phyloP scores from a whole-genome alignment of 2,113 vertebrate species.

The Porphyrio hochstetteri region DNA sequence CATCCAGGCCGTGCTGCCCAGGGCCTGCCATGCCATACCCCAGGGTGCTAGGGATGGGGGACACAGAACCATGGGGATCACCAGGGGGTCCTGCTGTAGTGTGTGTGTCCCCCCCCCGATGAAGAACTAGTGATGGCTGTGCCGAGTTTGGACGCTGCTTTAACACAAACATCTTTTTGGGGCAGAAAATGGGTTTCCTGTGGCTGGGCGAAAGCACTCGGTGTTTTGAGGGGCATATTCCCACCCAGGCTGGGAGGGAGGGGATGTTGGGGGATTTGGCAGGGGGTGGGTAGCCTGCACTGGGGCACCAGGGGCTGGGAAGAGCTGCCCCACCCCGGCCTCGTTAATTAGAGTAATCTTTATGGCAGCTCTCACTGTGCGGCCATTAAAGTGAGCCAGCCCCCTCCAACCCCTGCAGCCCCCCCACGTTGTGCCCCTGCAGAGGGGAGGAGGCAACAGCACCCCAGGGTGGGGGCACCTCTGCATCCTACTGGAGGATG shows the following conservation, averaged over 20 bases:
- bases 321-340: background rate
- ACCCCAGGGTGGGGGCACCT: background rate
- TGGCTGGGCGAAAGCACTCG: background rate
- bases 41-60: no score
- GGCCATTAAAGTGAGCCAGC: background rate
- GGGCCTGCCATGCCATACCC: background rate
- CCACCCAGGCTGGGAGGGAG: background rate
- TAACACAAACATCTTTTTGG: no score
- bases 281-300: background rate
- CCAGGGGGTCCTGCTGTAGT: no score
- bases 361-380: background rate
- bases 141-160: no score
- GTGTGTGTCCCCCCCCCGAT: no score
- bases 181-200: background rate
- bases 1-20: accelerated
- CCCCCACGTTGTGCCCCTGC: no score
- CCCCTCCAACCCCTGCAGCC: background rate
- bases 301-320: background rate
- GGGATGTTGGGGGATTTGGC: background rate
- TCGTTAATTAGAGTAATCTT: background rate
- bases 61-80: no score
- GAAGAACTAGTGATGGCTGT: no score
- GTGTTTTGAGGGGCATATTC: background rate
- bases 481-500: background rate
- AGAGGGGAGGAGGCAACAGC: background rate